Conservation (phyloP, 2,797 vertebrate genomes). For the Mus spretus region DNA sequence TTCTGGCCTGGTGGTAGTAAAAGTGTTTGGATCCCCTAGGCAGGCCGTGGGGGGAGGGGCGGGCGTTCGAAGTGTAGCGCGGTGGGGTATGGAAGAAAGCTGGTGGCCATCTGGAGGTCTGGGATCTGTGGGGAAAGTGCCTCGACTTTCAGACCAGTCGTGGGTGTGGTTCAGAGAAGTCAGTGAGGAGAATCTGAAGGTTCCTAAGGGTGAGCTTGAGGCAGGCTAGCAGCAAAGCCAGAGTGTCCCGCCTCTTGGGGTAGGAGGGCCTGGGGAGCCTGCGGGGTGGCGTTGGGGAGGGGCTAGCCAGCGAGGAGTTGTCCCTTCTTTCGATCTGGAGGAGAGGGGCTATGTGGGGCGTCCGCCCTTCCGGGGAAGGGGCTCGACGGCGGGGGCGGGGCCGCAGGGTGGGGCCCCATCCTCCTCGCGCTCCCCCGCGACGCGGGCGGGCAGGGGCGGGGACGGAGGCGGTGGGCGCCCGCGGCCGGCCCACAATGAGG, state of each 20-base stretch:
- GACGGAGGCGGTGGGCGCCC: constrained; percentile 47
- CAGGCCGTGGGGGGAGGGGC: background rate
- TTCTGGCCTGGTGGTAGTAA: background rate
- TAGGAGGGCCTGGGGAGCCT: constrained; percentile 14
- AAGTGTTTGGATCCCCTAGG: background rate
- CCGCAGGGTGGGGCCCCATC: constrained; percentile 53
- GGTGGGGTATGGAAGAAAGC: background rate
- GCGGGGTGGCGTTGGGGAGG: background rate
- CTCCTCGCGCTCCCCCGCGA: constrained; percentile 36
- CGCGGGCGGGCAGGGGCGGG: constrained; percentile 55
- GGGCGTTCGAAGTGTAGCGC: background rate
- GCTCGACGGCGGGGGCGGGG: constrained; percentile 61
- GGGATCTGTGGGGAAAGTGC: background rate
- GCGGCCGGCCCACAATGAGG: constrained; percentile 54
- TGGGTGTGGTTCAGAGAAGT: background rate
- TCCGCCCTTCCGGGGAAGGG: background rate
- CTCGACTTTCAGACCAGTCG: background rate
- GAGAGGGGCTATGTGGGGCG: background rate
- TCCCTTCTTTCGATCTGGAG: background rate
- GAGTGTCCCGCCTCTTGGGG: background rate
- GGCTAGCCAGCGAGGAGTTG: background rate
- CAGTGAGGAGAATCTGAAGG: background rate
- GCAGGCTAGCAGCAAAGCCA: background rate
- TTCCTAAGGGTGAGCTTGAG: background rate
- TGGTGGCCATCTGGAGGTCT: background rate